Percentiles rank a stretch among this genome's conserved stretches.
Evolutionary conservation across 2,888 invertebrate genomes (phyloP).

Genomic region (Eudemis profundana): DNA sequence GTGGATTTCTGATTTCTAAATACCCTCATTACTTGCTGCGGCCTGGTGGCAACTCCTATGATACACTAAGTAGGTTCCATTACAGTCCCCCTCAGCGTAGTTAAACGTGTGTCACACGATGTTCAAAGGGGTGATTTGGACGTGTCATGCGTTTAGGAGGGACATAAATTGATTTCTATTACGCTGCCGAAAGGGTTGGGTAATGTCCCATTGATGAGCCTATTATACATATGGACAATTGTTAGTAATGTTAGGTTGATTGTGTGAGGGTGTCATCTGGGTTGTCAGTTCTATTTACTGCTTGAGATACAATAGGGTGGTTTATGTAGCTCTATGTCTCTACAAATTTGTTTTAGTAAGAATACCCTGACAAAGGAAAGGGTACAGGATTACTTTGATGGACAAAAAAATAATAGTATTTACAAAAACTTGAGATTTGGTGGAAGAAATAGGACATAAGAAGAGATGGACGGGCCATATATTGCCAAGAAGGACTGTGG

Average conservation of each 20-base stretch:
- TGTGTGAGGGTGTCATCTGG: conserved; percentile 5
- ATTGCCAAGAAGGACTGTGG: no score
- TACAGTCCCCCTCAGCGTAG: conserved; percentile 12
- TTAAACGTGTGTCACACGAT: conserved; percentile 43
- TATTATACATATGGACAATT: conserved; percentile 37
- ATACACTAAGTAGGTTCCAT: not conserved
- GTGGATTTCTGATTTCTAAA: no score
- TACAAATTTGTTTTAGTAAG: no score
- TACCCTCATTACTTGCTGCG: not conserved
- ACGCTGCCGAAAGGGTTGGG: conserved; percentile 58
- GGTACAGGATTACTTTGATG: no score
- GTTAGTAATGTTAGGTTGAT: conserved; percentile 22
- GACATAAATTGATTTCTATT: conserved; percentile 80
- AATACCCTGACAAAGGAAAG: no score
- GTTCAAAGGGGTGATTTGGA: conserved; percentile 61
- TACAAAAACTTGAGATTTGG: no score
- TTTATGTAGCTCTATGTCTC: no score
- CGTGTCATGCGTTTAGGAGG: conserved; percentile 71
- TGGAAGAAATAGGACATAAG: no score
- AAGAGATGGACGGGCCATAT: no score
- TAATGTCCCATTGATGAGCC: conserved; percentile 42
- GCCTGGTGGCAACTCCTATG: not conserved
- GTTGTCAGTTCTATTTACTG: not conserved
- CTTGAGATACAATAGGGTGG: not conserved
- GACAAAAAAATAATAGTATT: no score